Base-by-base conservation (phyloP, 2,888 invertebrate species). In the Drosophila prostipennis region DNA sequence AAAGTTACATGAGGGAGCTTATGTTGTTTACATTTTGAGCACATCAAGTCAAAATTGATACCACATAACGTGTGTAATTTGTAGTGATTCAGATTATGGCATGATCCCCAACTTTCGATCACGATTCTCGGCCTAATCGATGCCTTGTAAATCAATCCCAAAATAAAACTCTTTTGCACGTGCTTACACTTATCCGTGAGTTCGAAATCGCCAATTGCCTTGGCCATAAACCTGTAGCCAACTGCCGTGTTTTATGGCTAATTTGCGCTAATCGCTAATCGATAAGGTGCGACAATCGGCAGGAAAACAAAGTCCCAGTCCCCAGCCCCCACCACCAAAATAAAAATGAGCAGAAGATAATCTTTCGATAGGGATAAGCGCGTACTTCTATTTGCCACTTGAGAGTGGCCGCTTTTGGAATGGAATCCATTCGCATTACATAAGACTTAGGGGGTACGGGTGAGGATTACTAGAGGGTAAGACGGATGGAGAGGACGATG, bases 401-500 rank as follows among this genome's bases (percentile, higher is more conserved):
- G 34, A 40, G 49, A 43, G 32, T 19, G 43, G 16, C n/a, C 16
- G 49, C 32, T 11, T 37, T 59, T 2, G 29, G 40, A 68, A 67
- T 43, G 68, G 37, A 68, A 49, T 51, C 49, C 42, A 51, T 43
- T 43, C 37, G 49, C 13, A 10, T 72, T 70, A 72, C 70, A 73
- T 78, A 81, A 29, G 29, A 79, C 40, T 61, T 69, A 74, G 16
- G 58, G 58, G 32, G 19, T 65, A 68, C n/a, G 10, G 49, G 56
- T 40, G 37, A 40, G 36, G 29, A 36, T 32, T 36, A 16, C 63
- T 79, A 85, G 53, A 77, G 69, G 23, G 70, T 54, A 42, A 76
- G 43, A 29, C 75, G 73, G 42, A 78, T 14, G 29, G 72, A 19
- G 11, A 81, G 34, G 7, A 71, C 72, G 11, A 86, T 5, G n/a